A percentile compares a stretch with the other conserved stretches of the same genome.
Conservation (phyloP, 2,797 vertebrate species). For the Lutjanus campechanus region DNA sequence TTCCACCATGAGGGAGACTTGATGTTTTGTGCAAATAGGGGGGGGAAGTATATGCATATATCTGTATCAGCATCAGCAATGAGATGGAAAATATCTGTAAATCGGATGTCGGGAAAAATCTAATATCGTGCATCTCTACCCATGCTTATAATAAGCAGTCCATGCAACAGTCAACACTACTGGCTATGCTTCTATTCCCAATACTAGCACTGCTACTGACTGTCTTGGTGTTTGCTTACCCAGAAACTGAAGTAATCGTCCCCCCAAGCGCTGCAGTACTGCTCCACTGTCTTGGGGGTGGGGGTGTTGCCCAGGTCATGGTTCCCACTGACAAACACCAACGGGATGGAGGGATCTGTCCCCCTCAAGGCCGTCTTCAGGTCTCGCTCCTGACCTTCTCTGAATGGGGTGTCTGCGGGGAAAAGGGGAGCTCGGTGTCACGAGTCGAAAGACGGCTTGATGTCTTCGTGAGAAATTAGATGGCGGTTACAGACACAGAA, state of each 20-base stretch:
- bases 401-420: slow-evolving; percentile 87
- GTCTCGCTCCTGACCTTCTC: slow-evolving; percentile 90
- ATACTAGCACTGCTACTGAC: neutral
- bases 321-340: slow-evolving; percentile 97
- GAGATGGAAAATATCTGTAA: too few species aligned
- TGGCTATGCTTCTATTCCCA: neutral
- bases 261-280: slow-evolving; percentile 92
- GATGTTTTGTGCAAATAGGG: too few species aligned
- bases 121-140: too few species aligned
- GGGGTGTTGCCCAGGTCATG: slow-evolving; percentile 95
- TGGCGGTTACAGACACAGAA: neutral
- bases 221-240: slow-evolving; percentile 72
- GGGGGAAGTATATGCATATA: too few species aligned
- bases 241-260: slow-evolving; percentile 98
- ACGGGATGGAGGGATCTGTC: slow-evolving; percentile 88
- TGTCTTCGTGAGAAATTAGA: slow-evolving; percentile 16
- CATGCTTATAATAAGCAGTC: neutral
- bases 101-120: too few species aligned
- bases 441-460: neutral
- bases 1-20: too few species aligned
- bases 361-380: slow-evolving; percentile 87
- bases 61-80: too few species aligned
- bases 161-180: neutral
- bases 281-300: slow-evolving; percentile 86
- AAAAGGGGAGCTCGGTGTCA: neutral